Evolutionary conservation across 2,888 invertebrate species (phyloP), one percentile per base, ranked within the genome.

Genomic region (Meiosimyza decipiens): DNA sequence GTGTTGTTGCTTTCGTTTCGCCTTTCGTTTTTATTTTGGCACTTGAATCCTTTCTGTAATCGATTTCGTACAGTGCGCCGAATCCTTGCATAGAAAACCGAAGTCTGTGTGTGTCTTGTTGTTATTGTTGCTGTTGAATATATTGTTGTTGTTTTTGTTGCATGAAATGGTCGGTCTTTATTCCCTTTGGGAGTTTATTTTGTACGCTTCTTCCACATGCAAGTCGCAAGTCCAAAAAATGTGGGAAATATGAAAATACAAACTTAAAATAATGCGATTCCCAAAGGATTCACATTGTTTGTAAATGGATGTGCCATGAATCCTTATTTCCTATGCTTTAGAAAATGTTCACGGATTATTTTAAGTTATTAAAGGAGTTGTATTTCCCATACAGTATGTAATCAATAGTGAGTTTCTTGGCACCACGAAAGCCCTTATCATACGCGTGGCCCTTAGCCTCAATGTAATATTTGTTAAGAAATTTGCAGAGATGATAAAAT

Each of bases 31-130:
- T 70, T 77, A 59, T 67, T 75, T 76, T 76, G 76, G 72, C 76
- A 78, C 74, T 77, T 71, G 75, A 79, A 77, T 76, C 73, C 73
- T 75, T 77, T 78, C 73, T 72, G 71, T 70, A 80, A 83, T 82
- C 83, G 80, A 78, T 80, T 83, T 77, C 74, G 65, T 59, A 13
- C 68, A 80, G 16, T 81, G 85, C 85, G 85, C 84, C 81, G 83
- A 83, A 80, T 83, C 84, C 47, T 22, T 73, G 71, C 74, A 71
- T 71, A 50, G 15, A 73, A 55, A 50, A 51, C 60, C 70, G 70
- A 62, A 52, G 22, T 54, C 33, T 22, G 55, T 67, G 62, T 59
- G 65, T 49, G 66, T 63, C 49, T 47, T 62, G 69, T 63, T 33
- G 63, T 62, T 63, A 18, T 4, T 55, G 60, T 50, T 49, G 3